Percentiles rank a stretch among this genome's conserved stretches.
Conservation (phyloP, 1,140 invertebrate genomes). For the Hypsibius dujardini region DNA sequence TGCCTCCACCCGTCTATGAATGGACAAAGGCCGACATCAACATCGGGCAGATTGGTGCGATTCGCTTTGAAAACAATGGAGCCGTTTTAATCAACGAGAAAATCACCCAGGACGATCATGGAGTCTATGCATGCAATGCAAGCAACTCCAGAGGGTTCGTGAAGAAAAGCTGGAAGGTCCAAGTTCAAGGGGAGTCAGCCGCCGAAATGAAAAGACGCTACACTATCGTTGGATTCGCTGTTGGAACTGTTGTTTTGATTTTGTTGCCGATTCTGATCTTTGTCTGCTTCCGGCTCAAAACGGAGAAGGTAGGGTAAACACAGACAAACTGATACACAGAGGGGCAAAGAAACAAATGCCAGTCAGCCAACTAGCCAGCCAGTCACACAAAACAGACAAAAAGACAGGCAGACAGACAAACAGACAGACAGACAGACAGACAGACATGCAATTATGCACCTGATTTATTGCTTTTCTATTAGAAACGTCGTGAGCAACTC, state of each 20-base stretch:
- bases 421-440: no score
- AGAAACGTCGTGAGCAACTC: constrained; percentile 21
- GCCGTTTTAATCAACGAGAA: neutral
- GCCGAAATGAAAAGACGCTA: neutral
- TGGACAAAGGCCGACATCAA: neutral
- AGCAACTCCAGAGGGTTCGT: neutral
- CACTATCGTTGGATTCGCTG: neutral
- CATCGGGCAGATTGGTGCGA: neutral
- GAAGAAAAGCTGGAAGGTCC: neutral
- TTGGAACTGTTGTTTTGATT: neutral
- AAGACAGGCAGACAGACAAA: no score
- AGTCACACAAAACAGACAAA: no score
- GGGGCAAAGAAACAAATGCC: neutral
- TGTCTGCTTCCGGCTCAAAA: neutral
- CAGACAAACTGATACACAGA: neutral
- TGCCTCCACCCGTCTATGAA: neutral
- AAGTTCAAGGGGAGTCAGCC: neutral
- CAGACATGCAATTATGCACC: neutral
- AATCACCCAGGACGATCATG: neutral
- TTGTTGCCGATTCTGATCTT: neutral
- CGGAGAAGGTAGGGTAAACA: neutral
- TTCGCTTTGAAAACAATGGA: neutral
- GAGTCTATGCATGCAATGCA: neutral
- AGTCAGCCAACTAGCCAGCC: neutral
- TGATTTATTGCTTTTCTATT: neutral